A percentile compares a stretch with the other conserved stretches of the same genome.
Evolutionary conservation across 2,888 invertebrate genomes (phyloP).

Genomic region (Drosophila anceps): DNA sequence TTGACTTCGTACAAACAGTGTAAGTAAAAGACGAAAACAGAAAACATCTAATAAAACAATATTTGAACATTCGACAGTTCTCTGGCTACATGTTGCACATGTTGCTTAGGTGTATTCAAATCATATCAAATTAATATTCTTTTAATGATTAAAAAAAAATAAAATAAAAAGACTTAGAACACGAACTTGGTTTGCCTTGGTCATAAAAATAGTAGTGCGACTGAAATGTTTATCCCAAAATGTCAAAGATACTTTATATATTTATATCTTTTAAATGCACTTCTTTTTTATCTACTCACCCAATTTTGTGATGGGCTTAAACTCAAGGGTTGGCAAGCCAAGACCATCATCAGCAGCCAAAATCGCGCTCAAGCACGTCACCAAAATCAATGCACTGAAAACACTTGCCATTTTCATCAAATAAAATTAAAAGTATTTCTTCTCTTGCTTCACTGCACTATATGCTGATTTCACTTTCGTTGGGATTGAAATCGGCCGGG

Average conservation of each 20-base stretch:
- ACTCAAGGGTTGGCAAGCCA: conserved; percentile 46
- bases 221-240: too few species aligned
- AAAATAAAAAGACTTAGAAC: conserved; percentile 40
- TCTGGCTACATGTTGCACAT: neutral
- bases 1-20: conserved; percentile 4
- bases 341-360: conserved; percentile 37
- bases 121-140: neutral
- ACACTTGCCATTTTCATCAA: conserved; percentile 19
- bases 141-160: neutral
- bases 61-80: neutral
- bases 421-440: neutral
- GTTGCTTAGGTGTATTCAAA: too few species aligned
- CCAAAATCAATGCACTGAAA: conserved; percentile 29
- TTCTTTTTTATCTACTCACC: conserved; percentile 56
- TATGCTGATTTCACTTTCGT: conserved; percentile 40
- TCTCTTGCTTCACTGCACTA: neutral
- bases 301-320: conserved; percentile 65
- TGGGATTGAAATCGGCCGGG: neutral
- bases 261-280: too few species aligned
- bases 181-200: too few species aligned
- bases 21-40: neutral
- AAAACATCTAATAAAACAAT: neutral
- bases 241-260: too few species aligned
- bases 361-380: conserved; percentile 30
- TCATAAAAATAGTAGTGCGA: too few species aligned